Base-by-base conservation (phyloP, 2,797 vertebrate genomes). In the Amblyopsis hoosieri region DNA sequence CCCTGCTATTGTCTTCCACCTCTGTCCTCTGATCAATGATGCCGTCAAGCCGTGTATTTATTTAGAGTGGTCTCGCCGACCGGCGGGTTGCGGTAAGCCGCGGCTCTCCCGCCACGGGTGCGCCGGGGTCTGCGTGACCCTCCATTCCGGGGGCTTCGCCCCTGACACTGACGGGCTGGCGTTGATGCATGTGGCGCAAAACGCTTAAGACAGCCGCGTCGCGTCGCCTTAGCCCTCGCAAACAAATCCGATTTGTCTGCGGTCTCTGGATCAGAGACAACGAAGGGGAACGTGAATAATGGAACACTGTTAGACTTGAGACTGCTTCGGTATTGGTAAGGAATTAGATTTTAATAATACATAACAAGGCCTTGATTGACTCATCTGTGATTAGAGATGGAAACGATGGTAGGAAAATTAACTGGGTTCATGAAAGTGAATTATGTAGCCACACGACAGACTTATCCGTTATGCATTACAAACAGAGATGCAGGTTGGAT, bases 21-120 rank as follows among this genome's bases (percentile, higher is more conserved):
- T 59, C 60, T 46, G n/a, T 55, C 42, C 37, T 58, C 37, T 58
- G 88, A 92, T 91, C 91, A 90, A 89, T 90, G 84, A 76, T 64
- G 72, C 84, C 82, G 81, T 91, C 85, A 79, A 78, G 81, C 45
- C 72, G 81, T 84, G 82, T 87, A 89, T 91, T 89, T 89, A 85
- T 88, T 86, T 77, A 86, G 84, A 85, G 76, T 66, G 80, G 76
- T 73, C 69, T 57, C 58, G 29, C 62, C 67, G 72, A 85, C 63
- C 47, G 64, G 75, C 67, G 75, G 72, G 75, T 76, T 77, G 73
- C 70, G 46, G 75, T 75, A 75, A 82, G 82, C 71, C 77, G 66
- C 76, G 71, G 77, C 55, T 68, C 75, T 67, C 70, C 65, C 68
- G 60, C 73, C 75, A 69, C 79, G 74, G 82, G 79, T 79, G 64